Conservation (phyloP, 2,888 invertebrate genomes). For the Tineola bisselliella region DNA sequence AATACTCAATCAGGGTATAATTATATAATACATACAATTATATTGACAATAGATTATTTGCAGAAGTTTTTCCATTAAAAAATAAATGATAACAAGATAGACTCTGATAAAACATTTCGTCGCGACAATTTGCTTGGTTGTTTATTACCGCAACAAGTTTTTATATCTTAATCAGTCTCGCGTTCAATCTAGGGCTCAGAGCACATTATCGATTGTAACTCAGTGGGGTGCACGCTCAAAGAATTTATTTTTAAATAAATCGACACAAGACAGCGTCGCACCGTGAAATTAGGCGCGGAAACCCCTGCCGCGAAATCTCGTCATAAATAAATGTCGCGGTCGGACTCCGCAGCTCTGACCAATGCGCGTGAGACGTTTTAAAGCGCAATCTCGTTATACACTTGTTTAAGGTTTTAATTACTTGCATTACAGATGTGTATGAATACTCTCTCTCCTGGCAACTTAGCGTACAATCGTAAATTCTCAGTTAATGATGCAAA, state of each 20-base stretch:
- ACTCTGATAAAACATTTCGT: background rate
- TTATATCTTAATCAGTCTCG: constrained; percentile 52
- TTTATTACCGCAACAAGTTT: constrained; percentile 34
- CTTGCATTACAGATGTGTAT: constrained; percentile 49
- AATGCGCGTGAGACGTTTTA: constrained; percentile 35
- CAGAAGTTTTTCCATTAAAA: too few species aligned
- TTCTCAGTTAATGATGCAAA: constrained; percentile 54
- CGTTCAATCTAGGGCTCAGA: constrained; percentile 48
- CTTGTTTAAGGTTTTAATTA: constrained; percentile 65
- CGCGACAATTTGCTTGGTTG: constrained; percentile 34
- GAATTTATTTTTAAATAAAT: constrained; percentile 63
- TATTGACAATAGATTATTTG: too few species aligned
- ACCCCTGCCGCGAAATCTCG: constrained; percentile 63
- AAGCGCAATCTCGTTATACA: constrained; percentile 61
- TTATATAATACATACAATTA: too few species aligned
- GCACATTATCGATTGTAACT: constrained; percentile 54
- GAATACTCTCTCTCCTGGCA: constrained; percentile 24
- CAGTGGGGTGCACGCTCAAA: constrained; percentile 58
- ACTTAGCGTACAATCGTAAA: constrained; percentile 56
- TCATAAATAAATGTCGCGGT: constrained; percentile 61
- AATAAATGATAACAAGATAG: too few species aligned
- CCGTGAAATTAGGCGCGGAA: constrained; percentile 60
- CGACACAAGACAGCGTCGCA: constrained; percentile 58
- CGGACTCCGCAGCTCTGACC: constrained; percentile 30
- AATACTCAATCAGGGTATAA: too few species aligned